Percentiles rank a stretch among this genome's conserved stretches.
Evolutionary conservation across 2,797 vertebrate species (phyloP).

Genomic region (Sciurus carolinensis): DNA sequence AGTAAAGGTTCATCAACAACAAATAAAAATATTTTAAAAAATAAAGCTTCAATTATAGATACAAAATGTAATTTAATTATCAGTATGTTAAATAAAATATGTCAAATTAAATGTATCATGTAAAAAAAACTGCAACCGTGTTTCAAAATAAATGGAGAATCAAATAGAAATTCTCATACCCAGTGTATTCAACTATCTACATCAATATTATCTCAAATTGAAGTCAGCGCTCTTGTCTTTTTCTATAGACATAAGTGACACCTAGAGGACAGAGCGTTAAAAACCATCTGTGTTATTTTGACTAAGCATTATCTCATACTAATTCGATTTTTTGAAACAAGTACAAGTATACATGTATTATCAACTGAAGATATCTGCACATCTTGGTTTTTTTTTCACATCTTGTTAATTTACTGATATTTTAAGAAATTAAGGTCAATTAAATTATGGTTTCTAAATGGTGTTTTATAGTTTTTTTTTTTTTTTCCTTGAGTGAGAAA

Average conservation of each 20-base stretch:
- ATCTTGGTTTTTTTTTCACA: neutral
- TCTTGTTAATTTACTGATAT: neutral
- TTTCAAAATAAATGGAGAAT: slow-evolving; percentile 3
- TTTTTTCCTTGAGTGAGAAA: neutral
- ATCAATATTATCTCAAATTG: slow-evolving; percentile 7
- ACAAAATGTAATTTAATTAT: slow-evolving; percentile 24
- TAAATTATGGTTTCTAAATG: slow-evolving; percentile 7
- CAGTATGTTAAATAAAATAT: slow-evolving; percentile 20
- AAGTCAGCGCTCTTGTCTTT: slow-evolving; percentile 1
- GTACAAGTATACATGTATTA: neutral
- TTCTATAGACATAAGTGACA: slow-evolving; percentile 76
- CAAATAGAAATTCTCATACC: neutral
- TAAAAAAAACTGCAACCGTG: neutral
- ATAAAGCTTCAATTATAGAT: neutral
- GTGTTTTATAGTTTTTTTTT: neutral
- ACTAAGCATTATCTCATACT: neutral
- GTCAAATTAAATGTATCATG: slow-evolving; percentile 16
- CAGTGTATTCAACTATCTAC: neutral
- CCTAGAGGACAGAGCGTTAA: slow-evolving; percentile 73
- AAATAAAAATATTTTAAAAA: too few relatives aligned
- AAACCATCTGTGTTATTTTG: slow-evolving; percentile 8
- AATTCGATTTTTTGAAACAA: neutral
- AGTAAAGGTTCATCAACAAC: too few relatives aligned
- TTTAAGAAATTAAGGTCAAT: slow-evolving; percentile 38
- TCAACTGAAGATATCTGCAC: slow-evolving; percentile 18